Base-by-base conservation (phyloP, 2,888 invertebrate genomes). In the Mythimna albipuncta region DNA sequence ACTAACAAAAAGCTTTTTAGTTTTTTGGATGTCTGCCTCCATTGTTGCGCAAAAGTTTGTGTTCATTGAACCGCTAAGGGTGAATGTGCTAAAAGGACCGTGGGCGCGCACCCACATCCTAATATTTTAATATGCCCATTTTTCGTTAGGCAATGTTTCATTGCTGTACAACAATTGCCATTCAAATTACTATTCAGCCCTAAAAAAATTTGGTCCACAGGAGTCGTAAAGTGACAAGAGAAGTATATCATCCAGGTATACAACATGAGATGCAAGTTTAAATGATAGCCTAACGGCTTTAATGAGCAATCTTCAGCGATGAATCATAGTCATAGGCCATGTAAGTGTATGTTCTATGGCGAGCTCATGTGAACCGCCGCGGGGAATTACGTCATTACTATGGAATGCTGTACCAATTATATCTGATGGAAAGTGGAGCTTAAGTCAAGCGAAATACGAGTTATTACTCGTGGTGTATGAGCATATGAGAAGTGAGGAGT, bases 401-500 rank as follows among this genome's bases (percentile, higher is more conserved):
- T 73, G 92, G 93, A 92, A 94, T 93, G 93, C 86, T 85, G 86
- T 83, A 90, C 89, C 91, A 91, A 92, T 94, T 93, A 92, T 61
- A 70, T 66, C 21, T 81, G 61, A 69, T 76, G 81, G 80, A 86
- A 84, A 87, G 77, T 82, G 76, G 82, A 75, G 82, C 89, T 88
- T 89, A 85, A 16, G 1, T 71, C 54, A 35, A 72, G 58, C n/a
- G 47, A 26, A 64, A 41, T 64, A 62, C 54, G 41, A 64, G 44
- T 44, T 35, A 58, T 68, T 64, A 52, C 35, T 3, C 57, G 6
- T 41, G 6, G 11, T 58, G 7, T 57, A 9, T 38, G 10, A 47
- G 59, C 58, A 3, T 44, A 16, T 26, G 19, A 19, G 21, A 61
- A 50, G 19, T 47, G 5, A 52, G 13, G 16, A 58, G 21, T 16